Evolutionary conservation across 2,113 vertebrate species (phyloP).

Genomic region (Hypanus sabinus): DNA sequence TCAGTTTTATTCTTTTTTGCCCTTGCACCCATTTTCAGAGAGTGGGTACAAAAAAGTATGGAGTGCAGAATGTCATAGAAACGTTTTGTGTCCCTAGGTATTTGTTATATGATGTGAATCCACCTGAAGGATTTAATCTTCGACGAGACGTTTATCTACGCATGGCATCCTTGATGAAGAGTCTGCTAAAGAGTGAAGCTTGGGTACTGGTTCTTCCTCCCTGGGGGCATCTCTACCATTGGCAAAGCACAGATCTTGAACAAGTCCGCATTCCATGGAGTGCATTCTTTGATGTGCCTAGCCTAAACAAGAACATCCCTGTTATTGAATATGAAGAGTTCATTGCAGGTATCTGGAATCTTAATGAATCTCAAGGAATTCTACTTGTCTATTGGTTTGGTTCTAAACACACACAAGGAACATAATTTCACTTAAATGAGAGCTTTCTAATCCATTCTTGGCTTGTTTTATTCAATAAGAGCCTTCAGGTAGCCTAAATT

Average conservation of each 20-base stretch:
- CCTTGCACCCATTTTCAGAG: not conserved
- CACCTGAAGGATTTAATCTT: slow-evolving; percentile 92
- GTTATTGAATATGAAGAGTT: slow-evolving; percentile 91
- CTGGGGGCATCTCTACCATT: slow-evolving; percentile 92
- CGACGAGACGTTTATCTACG: slow-evolving; percentile 91
- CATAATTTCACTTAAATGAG: not conserved
- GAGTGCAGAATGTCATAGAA: not conserved
- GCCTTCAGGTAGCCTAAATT: not conserved
- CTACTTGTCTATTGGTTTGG: not conserved
- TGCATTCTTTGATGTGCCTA: slow-evolving; percentile 80
- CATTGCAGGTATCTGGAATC: slow-evolving; percentile 67
- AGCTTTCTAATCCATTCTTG: not conserved
- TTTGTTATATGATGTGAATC: slow-evolving; percentile 90
- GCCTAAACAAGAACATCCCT: slow-evolving; percentile 76
- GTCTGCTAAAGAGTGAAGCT: slow-evolving; percentile 65
- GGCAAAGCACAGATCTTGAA: slow-evolving; percentile 83
- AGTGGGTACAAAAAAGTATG: not conserved
- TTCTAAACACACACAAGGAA: not conserved
- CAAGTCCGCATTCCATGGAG: slow-evolving; percentile 83
- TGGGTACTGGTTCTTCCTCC: slow-evolving; percentile 95
- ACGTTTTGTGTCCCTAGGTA: slow-evolving; percentile 59
- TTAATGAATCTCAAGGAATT: not conserved
- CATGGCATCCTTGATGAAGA: slow-evolving; percentile 81
- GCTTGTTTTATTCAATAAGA: not conserved
- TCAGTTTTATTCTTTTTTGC: not conserved